phyloP scores from a whole-genome alignment of 2,113 vertebrate genomes.

The Corythoichthys intestinalis region DNA sequence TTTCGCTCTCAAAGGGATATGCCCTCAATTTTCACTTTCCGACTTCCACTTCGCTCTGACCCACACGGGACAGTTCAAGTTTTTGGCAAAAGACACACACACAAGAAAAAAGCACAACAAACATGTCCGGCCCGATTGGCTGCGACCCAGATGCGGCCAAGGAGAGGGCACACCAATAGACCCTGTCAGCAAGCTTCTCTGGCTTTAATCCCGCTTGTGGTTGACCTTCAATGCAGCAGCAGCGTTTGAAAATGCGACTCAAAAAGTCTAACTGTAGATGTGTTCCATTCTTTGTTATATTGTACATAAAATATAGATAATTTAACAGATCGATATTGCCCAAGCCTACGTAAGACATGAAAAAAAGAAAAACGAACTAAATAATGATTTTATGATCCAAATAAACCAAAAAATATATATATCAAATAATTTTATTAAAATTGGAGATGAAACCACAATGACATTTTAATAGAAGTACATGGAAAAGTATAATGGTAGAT shows the following conservation, averaged over 20 bases:
- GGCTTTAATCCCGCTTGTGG: slow-evolving; percentile 36
- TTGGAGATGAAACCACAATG: too few species aligned
- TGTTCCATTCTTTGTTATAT: neutral
- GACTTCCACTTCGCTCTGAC: slow-evolving; percentile 47
- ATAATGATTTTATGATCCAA: too few species aligned
- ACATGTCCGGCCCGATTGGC: slow-evolving; percentile 16
- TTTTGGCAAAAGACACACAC: slow-evolving; percentile 5
- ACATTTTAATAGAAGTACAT: too few species aligned
- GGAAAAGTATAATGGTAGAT: too few species aligned
- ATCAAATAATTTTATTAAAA: too few species aligned
- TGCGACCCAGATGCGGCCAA: slow-evolving; percentile 34
- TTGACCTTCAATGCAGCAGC: slow-evolving; percentile 27
- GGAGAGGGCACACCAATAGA: slow-evolving; percentile 27
- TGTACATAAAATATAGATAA: neutral
- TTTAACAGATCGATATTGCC: neutral
- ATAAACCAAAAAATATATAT: too few species aligned
- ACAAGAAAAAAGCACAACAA: slow-evolving; percentile 2
- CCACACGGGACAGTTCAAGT: slow-evolving; percentile 30
- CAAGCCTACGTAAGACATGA: neutral
- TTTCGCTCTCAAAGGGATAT: slow-evolving; percentile 21
- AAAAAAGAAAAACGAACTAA: neutral
- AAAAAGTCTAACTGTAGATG: slow-evolving; percentile 17
- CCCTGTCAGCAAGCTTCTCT: slow-evolving; percentile 40
- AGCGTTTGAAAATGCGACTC: slow-evolving; percentile 19
- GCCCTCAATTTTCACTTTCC: slow-evolving; percentile 29